Percentiles rank a stretch among this genome's conserved stretches.
Conservation (phyloP, 2,113 vertebrate species). For the Tragelaphus scriptus region DNA sequence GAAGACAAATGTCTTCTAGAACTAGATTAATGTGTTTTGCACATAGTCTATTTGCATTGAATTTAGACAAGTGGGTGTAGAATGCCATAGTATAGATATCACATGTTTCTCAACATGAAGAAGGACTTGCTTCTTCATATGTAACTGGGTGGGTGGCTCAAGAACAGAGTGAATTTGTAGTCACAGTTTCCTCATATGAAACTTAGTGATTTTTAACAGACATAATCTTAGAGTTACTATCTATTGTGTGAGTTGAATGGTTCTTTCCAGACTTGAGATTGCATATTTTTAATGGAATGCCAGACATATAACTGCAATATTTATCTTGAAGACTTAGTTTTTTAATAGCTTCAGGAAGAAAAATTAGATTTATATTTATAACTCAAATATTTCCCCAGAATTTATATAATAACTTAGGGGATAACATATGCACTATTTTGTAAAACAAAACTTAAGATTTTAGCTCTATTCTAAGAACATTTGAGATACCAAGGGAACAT, state of each 20-base stretch:
- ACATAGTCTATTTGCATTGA: neutral
- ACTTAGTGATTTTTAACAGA: neutral
- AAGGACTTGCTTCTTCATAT: neutral
- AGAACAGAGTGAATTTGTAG: neutral
- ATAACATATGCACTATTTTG: neutral
- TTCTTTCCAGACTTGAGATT: neutral
- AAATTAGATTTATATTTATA: neutral
- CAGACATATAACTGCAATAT: neutral
- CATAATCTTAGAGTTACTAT: neutral
- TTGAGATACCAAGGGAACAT: neutral
- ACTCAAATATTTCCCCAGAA: neutral
- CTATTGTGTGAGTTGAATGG: neutral
- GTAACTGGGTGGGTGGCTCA: neutral
- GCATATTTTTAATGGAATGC: neutral
- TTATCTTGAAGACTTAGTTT: neutral
- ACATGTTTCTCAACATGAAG: neutral
- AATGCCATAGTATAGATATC: neutral
- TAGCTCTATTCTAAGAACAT: neutral
- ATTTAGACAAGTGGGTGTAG: neutral
- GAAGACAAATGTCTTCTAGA: neutral
- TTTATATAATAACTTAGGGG: neutral
- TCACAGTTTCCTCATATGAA: neutral
- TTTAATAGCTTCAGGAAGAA: neutral
- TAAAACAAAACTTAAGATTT: neutral
- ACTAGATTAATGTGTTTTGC: neutral